Percentiles rank a stretch among this genome's conserved stretches.
These are phyloP conservation scores for Sanderia malayensis DNA, from an alignment of 30 jellyfish, hydroid and myxozoan species.

Conservation along the genomic window DNA sequence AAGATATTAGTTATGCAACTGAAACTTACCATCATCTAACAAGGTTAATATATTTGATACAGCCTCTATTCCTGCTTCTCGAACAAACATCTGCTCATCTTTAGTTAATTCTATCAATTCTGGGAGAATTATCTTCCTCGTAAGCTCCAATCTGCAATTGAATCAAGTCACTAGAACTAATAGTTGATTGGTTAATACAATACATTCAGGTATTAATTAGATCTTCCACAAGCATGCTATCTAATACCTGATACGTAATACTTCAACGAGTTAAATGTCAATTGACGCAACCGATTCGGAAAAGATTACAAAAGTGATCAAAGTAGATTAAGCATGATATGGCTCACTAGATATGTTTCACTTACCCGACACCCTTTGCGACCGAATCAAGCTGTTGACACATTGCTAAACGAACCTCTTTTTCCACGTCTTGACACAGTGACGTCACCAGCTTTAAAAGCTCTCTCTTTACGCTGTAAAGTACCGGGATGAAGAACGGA, in stretches of 20 bases:
- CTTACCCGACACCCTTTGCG: slow-evolving; percentile 77
- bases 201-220: too few relatives aligned
- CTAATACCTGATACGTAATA: too few relatives aligned
- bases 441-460: slow-evolving; percentile 72
- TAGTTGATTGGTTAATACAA: too few relatives aligned
- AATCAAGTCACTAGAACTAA: background rate
- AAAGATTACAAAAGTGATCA: too few relatives aligned
- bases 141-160: slow-evolving; percentile 41
- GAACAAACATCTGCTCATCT: slow-evolving; percentile 75
- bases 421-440: slow-evolving; percentile 84
- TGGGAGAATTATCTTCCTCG: slow-evolving; percentile 63
- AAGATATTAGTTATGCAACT: background rate
- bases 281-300: too few relatives aligned
- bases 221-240: too few relatives aligned
- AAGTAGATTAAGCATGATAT: too few relatives aligned
- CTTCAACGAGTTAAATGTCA: too few relatives aligned
- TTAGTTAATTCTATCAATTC: slow-evolving; percentile 65
- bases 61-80: slow-evolving; percentile 80
- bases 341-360: too few relatives aligned
- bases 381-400: slow-evolving; percentile 77
- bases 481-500: too few relatives aligned
- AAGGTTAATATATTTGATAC: slow-evolving; percentile 54
- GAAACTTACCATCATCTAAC: slow-evolving; percentile 61
- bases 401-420: slow-evolving; percentile 87
- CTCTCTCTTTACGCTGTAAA: slow-evolving; percentile 57